Evolutionary conservation across 2,113 vertebrate species (phyloP), one percentile per base, ranked within the genome.

Genomic region (Quiscalus mexicanus): DNA sequence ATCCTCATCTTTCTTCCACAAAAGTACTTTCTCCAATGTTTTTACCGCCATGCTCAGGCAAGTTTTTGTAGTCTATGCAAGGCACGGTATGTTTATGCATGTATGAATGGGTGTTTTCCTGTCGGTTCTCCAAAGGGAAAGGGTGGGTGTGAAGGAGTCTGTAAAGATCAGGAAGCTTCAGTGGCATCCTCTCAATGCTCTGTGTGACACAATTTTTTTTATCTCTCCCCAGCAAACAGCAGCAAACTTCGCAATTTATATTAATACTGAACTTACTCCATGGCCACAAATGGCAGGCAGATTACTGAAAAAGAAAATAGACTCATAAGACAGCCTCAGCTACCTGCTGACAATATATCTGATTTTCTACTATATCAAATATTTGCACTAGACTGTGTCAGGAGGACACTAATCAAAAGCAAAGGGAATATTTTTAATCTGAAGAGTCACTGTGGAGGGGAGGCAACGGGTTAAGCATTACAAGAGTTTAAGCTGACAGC

Each of bases 401-500:
- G 60, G 21, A 82, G 37, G 49, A n/a, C 49, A 37, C 9, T 39
- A 55, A 44, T 12, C 37, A 84, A 89, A 95, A 92, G 60, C 22
- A 55, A 55, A 84, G 49, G 68, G n/a, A 62, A 35, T 4, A 6
- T n/a, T 83, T 70, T 87, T 81, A 50, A 88, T 58, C 41, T 41
- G 49, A 82, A 84, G 47, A 68, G 24, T 73, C 33, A 5, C 69
- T 11, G n/a, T 35, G 28, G 58, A 75, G 44, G 49, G 76, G 50
- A 92, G 64, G 89, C 74, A 86, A 88, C 3, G 94, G 83, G 96
- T 96, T 95, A 96, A 96, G 55, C 42, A 53, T 47, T 75, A 90
- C 62, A 84, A 75, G 77, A 89, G 79, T 63, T 81, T 28, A 68
- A 68, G 76, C 88, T 82, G 83, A 77, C 64, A 87, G 95, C 79